phyloP scores from a whole-genome alignment of 2,113 vertebrate genomes.

The Potamarius usumacintae region DNA sequence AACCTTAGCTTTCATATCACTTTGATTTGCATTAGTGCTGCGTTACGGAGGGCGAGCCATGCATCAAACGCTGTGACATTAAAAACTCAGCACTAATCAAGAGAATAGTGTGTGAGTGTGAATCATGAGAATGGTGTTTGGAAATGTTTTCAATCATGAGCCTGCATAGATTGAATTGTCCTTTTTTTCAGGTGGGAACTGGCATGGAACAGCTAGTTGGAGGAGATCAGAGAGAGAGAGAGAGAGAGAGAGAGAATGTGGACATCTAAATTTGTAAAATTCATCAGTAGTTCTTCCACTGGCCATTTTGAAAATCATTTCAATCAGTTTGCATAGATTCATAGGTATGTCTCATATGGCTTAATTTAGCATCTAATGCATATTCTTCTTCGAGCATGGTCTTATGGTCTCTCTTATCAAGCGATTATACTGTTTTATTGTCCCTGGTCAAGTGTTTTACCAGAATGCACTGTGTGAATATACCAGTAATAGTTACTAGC shows the following conservation, averaged over 20 bases:
- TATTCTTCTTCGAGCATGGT: background rate
- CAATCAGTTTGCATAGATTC: background rate
- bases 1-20: background rate
- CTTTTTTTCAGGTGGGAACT: background rate
- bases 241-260: background rate
- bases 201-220: too few species aligned
- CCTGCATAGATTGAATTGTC: background rate
- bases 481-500: background rate
- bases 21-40: slow-evolving; percentile 4
- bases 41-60: background rate
- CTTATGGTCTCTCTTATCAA: background rate
- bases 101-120: background rate
- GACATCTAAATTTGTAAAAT: background rate
- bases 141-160: slow-evolving; percentile 4
- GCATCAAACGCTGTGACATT: slow-evolving; percentile 11
- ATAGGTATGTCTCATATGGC: background rate
- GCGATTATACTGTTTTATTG: background rate
- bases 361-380: background rate
- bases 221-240: background rate
- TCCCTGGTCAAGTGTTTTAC: background rate
- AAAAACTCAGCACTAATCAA: background rate
- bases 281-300: background rate
- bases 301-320: background rate
- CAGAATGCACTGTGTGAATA: background rate
- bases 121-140: background rate